Evolutionary conservation across 1,140 invertebrate species (phyloP), one percentile per base, ranked within the genome.

Genomic region (Scaptomyza graminum): DNA sequence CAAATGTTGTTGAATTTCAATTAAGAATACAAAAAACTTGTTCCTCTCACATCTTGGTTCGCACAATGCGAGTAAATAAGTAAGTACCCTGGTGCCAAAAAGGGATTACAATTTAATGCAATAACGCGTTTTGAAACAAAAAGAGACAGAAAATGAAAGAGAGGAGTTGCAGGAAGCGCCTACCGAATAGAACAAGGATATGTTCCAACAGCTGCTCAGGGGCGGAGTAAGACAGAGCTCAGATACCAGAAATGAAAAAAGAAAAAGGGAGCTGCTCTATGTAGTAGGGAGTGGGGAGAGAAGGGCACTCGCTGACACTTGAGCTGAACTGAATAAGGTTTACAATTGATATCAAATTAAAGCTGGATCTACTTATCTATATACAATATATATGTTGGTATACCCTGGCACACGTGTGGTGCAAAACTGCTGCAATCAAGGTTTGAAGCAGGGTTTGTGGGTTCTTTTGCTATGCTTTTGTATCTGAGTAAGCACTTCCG

Each of bases 91-190:
- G 66, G 51, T 52, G 65, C n/a, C 25, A 51, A 66, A 57, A 57
- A 65, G 63, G 75, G 79, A 85, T 82, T 79, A 85, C 78, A 83
- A 73, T 70, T 81, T 81, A 90, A 90, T 84, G 87, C 85, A 89
- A 89, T 81, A 89, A 89, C 79, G 84, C 74, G 66, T 57, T 56
- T 22, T 22, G 66, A 59, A 31, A 49, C 34, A 11, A 15, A 39
- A 46, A 59, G 83, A 31, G 28, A 31, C 57, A 57, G 61, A 57
- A 37, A 49, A 72, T 52, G 41, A 49, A 34, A 11, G 25, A 44
- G 51, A 59, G 78, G 82, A 88, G 83, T 78, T 88, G 75, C 82
- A 88, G 83, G 83, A 88, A 88, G 83, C 83, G 83, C 79, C 83
- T 87, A 66, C 78, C 66, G 60, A 31, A 41, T 15, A 41, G 46